Evolutionary conservation across 2,888 invertebrate genomes (phyloP).

Genomic region (Reticulitermes lucifugus): DNA sequence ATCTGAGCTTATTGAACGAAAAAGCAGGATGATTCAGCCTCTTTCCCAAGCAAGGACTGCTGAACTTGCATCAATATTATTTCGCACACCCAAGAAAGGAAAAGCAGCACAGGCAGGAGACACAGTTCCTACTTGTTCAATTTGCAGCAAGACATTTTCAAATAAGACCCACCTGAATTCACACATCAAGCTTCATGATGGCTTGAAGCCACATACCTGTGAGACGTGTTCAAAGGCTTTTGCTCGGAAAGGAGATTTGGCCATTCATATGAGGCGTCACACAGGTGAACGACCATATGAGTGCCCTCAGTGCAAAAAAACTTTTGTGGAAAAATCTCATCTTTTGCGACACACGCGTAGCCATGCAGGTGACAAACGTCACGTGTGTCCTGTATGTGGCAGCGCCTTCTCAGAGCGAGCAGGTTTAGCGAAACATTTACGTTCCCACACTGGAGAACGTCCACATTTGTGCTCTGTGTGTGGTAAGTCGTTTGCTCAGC

Average conservation of each 20-base stretch:
- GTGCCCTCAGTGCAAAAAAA: constrained; percentile 66
- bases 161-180: constrained; percentile 56
- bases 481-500: constrained; percentile 50
- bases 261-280: constrained; percentile 59
- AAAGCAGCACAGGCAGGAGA: neutral
- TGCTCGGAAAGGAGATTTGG: constrained; percentile 43
- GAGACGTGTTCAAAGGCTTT: constrained; percentile 57
- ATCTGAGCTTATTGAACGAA: neutral
- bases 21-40: neutral
- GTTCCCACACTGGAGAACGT: constrained; percentile 55
- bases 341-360: constrained; percentile 47
- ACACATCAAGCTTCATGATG: constrained; percentile 59
- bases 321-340: constrained; percentile 50
- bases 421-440: constrained; percentile 52
- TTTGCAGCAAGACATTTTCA: constrained; percentile 43
- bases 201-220: constrained; percentile 59
- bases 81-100: constrained; percentile 11
- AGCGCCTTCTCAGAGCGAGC: constrained; percentile 41
- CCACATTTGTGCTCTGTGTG: constrained; percentile 57
- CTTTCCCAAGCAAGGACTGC: constrained; percentile 5
- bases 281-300: constrained; percentile 68
- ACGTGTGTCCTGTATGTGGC: constrained; percentile 70
- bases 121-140: constrained; percentile 11
- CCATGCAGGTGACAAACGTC: constrained; percentile 73
- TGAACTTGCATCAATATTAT: neutral